Conservation (phyloP, 2,797 vertebrate species). For the Diceros bicornis region DNA sequence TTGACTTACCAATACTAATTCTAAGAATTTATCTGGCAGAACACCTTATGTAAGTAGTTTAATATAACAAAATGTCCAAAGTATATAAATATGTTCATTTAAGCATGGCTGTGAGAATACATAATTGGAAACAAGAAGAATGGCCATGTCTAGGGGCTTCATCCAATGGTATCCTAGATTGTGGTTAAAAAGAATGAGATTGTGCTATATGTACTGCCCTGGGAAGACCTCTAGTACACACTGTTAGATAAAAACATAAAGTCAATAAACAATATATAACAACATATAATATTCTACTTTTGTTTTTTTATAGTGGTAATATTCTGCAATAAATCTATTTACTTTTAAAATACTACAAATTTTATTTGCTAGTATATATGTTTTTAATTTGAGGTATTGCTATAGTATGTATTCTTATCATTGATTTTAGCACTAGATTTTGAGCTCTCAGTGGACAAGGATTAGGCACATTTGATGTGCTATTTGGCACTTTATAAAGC, state of each 20-base stretch:
- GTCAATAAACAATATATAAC: background rate
- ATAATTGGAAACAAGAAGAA: background rate
- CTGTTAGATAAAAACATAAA: background rate
- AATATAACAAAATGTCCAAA: background rate
- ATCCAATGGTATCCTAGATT: background rate
- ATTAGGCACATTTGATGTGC: background rate
- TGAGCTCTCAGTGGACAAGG: background rate
- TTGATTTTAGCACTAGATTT: background rate
- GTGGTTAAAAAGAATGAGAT: background rate
- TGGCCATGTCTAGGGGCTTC: background rate
- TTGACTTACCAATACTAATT: background rate
- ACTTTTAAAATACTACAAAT: background rate
- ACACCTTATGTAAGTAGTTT: background rate
- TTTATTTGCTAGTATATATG: background rate
- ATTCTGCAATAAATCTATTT: background rate
- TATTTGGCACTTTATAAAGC: background rate
- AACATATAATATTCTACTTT: background rate
- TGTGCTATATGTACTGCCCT: accelerated
- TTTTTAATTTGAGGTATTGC: background rate
- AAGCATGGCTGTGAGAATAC: background rate
- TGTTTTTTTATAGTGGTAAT: background rate
- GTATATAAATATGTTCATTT: background rate
- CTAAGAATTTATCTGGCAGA: background rate
- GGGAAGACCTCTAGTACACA: background rate
- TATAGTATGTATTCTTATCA: background rate